Evolutionary conservation across 1,140 invertebrate species (phyloP).

Genomic region (Zaprionus kolodkinae): DNA sequence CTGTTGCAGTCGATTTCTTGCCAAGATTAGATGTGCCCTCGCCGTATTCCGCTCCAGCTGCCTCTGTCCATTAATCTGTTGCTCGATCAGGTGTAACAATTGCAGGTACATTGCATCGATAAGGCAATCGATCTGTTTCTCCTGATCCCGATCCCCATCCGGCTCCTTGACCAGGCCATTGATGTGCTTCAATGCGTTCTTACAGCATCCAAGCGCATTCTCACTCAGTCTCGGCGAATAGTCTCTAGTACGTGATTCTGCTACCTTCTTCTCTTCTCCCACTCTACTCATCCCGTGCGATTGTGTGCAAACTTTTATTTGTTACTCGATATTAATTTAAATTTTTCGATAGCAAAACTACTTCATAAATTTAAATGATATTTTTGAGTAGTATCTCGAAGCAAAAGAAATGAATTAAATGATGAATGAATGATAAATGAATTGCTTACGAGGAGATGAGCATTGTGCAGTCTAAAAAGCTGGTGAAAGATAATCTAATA

Average conservation of each 20-base stretch:
- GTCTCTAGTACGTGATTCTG: neutral
- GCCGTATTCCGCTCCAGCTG: slow-evolving; percentile 17
- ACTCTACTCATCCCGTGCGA: slow-evolving; percentile 16
- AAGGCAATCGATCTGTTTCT: neutral
- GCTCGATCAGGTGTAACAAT: slow-evolving; percentile 39
- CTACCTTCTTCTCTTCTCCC: neutral
- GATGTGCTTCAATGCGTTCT: neutral
- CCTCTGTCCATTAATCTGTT: slow-evolving; percentile 14
- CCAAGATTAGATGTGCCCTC: slow-evolving; percentile 29
- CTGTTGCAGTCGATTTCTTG: slow-evolving; percentile 41
- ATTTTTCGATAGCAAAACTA: slow-evolving; percentile 12
- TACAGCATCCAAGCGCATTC: neutral
- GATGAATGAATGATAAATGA: too few species aligned
- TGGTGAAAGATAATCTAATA: too few species aligned
- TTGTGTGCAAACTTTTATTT: neutral
- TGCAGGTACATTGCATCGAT: slow-evolving; percentile 48
- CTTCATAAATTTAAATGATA: slow-evolving; percentile 1
- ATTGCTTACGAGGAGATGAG: neutral
- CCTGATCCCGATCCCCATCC: neutral
- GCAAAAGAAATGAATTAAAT: neutral
- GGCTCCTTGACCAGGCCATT: neutral
- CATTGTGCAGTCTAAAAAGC: too few species aligned
- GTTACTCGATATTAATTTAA: slow-evolving; percentile 4
- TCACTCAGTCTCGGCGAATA: neutral
- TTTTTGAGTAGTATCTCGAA: slow-evolving; percentile 32